Evolutionary conservation across 2,888 invertebrate species (phyloP).

Genomic region (Sesia apiformis): DNA sequence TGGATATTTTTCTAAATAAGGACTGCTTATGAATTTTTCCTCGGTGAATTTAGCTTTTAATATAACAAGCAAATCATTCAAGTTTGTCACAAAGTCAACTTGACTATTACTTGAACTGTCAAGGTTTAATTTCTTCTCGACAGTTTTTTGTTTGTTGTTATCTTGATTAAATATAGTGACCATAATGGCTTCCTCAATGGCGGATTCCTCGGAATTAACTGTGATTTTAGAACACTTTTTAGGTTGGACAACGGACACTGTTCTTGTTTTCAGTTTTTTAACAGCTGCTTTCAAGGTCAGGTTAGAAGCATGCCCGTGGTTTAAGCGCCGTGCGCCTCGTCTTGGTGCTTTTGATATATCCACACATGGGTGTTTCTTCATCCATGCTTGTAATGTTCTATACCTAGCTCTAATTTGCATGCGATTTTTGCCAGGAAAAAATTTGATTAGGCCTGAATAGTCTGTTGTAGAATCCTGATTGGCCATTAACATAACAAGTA

Average conservation of each 20-base stretch:
- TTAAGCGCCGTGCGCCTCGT: conserved; percentile 36
- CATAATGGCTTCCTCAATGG: conserved; percentile 44
- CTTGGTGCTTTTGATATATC: conserved; percentile 49
- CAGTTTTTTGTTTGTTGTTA: conserved; percentile 6
- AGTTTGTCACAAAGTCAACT: conserved; percentile 26
- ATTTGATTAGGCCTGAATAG: conserved; percentile 58
- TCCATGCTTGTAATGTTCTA: conserved; percentile 64
- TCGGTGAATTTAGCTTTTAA: conserved; percentile 36
- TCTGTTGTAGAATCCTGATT: conserved; percentile 46
- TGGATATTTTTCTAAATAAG: conserved; percentile 21
- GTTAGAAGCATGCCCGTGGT: conserved; percentile 31
- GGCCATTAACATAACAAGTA: conserved; percentile 71
- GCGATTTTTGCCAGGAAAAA: conserved; percentile 71
- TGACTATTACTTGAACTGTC: not conserved
- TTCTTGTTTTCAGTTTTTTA: conserved; percentile 43
- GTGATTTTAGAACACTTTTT: conserved; percentile 28
- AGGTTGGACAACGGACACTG: conserved; percentile 19
- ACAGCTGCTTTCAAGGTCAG: conserved; percentile 23
- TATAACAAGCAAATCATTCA: conserved; percentile 36
- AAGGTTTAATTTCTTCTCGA: not conserved
- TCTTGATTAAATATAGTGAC: conserved; percentile 32
- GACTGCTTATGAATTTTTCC: conserved; percentile 22
- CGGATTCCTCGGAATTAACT: conserved; percentile 26
- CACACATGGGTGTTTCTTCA: conserved; percentile 56
- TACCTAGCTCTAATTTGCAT: conserved; percentile 77